phyloP scores from a whole-genome alignment of 2,113 vertebrate species.

The Oreochromis spilurus region DNA sequence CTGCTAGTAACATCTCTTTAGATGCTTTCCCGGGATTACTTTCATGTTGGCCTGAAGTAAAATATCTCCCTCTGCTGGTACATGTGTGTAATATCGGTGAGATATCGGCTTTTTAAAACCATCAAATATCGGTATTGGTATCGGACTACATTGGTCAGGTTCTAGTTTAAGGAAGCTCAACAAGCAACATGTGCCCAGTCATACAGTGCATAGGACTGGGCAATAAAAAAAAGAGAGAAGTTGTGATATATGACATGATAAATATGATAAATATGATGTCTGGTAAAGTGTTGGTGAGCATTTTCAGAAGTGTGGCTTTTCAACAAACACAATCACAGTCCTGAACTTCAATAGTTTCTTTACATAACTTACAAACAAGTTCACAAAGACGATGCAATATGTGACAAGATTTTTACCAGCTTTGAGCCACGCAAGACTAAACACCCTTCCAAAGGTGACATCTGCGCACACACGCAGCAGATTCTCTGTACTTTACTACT shows the following conservation, averaged over 20 bases:
- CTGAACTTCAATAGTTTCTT: background rate
- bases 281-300: background rate
- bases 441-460: background rate
- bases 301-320: background rate
- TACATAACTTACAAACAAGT: background rate
- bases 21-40: background rate
- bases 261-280: background rate
- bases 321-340: background rate
- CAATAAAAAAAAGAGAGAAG: background rate
- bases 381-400: background rate
- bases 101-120: background rate
- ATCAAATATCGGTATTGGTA: background rate
- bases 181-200: background rate
- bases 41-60: background rate
- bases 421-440: background rate
- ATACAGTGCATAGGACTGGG: background rate
- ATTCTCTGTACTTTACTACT: background rate
- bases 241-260: background rate
- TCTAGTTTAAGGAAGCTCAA: background rate
- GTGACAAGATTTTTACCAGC: background rate
- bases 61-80: background rate
- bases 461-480: background rate
- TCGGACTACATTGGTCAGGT: background rate
- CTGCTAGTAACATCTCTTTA: too few species aligned
- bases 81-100: accelerated